Percentiles rank a stretch among this genome's conserved stretches.
These are phyloP conservation scores for Pungitius pungitius DNA, from an alignment of 2,113 vertebrate genomes.

Conservation along the genomic window DNA sequence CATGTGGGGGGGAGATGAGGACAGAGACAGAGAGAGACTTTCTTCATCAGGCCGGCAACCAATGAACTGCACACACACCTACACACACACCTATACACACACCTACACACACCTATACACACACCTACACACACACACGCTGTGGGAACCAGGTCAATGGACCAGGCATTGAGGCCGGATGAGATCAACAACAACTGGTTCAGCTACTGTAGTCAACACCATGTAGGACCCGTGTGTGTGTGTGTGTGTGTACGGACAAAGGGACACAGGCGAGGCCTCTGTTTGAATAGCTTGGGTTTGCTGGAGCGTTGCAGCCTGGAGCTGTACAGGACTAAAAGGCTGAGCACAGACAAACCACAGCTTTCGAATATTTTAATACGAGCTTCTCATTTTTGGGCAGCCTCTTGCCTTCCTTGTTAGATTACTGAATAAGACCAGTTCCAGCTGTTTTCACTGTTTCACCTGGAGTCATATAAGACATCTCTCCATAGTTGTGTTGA, in stretches of 20 bases:
- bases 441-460: too few relatives aligned
- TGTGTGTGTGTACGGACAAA: constrained; percentile 9
- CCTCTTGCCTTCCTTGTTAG: too few relatives aligned
- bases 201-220: constrained; percentile 26
- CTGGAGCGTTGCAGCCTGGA: constrained; percentile 38
- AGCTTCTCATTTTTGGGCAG: too few relatives aligned
- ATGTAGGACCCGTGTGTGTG: constrained; percentile 17
- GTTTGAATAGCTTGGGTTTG: constrained; percentile 47
- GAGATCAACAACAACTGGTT: constrained; percentile 62
- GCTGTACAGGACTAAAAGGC: constrained; percentile 21
- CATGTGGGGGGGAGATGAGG: constrained; percentile 7
- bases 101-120: background rate
- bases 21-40: constrained; percentile 18
- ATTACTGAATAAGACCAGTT: too few relatives aligned
- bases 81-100: background rate
- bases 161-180: constrained; percentile 43
- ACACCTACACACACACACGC: constrained; percentile 9
- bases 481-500: background rate
- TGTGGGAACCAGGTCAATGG: constrained; percentile 57
- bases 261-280: constrained; percentile 39
- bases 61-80: background rate
- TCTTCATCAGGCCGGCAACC: constrained; percentile 14
- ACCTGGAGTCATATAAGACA: too few relatives aligned
- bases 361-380: too few relatives aligned
- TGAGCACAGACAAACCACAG: too few relatives aligned